Evolutionary conservation across 2,888 invertebrate species (phyloP).

Genomic region (Agonopterix heracliana): DNA sequence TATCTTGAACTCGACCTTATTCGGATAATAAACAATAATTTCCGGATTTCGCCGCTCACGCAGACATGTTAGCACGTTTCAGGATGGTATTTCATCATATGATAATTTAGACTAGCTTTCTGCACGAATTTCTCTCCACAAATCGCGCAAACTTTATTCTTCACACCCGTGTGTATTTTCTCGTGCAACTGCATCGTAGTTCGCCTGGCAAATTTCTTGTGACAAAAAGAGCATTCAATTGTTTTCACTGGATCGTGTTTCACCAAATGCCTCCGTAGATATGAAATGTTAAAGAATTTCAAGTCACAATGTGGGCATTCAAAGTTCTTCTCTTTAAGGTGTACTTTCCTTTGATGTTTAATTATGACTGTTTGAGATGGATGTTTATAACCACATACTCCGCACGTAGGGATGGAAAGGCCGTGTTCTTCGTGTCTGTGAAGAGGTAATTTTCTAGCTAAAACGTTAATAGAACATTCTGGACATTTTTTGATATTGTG

Average conservation of each 20-base stretch:
- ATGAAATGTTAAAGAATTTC: constrained; percentile 9
- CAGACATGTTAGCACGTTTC: neutral
- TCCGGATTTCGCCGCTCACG: too few relatives aligned
- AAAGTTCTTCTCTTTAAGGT: constrained; percentile 24
- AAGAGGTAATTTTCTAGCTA: neutral
- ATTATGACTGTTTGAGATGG: neutral
- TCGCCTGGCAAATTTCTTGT: constrained; percentile 21
- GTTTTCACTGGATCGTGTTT: constrained; percentile 21
- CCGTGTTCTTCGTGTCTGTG: constrained; percentile 15
- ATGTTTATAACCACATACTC: constrained; percentile 17
- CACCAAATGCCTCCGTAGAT: too few relatives aligned
- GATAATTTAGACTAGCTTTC: constrained; percentile 21
- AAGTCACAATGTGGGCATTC: constrained; percentile 30
- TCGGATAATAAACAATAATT: too few relatives aligned
- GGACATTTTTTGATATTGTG: neutral
- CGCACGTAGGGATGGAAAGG: constrained; percentile 14
- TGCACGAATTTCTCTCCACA: constrained; percentile 26
- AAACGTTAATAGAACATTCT: neutral
- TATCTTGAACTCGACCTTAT: too few relatives aligned
- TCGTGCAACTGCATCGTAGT: constrained; percentile 11
- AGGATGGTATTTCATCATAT: constrained; percentile 12
- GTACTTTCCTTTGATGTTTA: constrained; percentile 13
- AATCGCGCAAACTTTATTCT: constrained; percentile 15
- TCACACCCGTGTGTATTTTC: constrained; percentile 14
- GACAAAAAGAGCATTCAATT: constrained; percentile 25